Percentiles rank a stretch among this genome's conserved stretches.
Conservation (phyloP, 2,797 vertebrate genomes). For the Momotus momota region DNA sequence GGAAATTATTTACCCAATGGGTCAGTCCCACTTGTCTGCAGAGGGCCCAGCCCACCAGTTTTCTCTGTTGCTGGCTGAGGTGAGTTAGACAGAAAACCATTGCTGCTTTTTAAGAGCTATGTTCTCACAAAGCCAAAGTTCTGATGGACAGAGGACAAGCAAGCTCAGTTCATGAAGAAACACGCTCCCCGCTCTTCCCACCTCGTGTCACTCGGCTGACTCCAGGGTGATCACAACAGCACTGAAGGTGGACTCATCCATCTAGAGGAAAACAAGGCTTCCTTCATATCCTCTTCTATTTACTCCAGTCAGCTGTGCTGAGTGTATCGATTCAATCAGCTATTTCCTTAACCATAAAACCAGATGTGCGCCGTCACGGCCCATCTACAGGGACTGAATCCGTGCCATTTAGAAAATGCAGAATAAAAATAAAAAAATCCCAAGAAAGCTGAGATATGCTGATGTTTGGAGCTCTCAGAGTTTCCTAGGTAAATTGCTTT, state of each 20-base stretch:
- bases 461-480: slow-evolving; percentile 30
- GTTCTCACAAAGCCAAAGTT: not conserved
- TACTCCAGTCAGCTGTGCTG: slow-evolving; percentile 63
- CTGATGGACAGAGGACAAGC: not conserved
- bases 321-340: slow-evolving; percentile 52
- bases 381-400: slow-evolving; percentile 63
- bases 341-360: slow-evolving; percentile 64
- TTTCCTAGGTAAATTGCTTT: slow-evolving; percentile 61
- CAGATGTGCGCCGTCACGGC: slow-evolving; percentile 69
- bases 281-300: slow-evolving; percentile 55
- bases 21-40: not conserved
- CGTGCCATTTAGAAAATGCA: slow-evolving; percentile 58
- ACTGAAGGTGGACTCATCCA: not conserved
- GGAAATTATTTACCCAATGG: not conserved
- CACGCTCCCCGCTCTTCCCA: not conserved
- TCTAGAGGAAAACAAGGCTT: slow-evolving; percentile 40
- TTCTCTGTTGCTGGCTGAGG: not conserved
- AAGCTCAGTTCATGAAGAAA: not conserved
- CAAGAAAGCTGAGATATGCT: slow-evolving; percentile 55
- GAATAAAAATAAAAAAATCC: slow-evolving; percentile 58
- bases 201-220: not conserved
- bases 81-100: fast-evolving
- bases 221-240: not conserved
- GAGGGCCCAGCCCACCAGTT: not conserved
- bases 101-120: not conserved